Evolutionary conservation across 2,888 invertebrate genomes (phyloP).

Genomic region (Chrysotoxum bicinctum): DNA sequence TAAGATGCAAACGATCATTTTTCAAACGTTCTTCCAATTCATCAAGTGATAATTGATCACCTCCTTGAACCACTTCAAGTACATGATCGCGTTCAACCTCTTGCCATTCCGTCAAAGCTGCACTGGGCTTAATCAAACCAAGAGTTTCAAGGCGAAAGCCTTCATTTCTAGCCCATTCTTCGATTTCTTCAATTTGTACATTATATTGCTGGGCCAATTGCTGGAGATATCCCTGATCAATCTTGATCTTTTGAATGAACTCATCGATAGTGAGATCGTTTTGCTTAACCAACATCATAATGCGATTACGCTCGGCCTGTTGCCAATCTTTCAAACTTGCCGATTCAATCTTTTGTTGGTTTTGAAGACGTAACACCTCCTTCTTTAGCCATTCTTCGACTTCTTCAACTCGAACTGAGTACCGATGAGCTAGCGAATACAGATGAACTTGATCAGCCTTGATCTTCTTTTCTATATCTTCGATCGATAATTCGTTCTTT

Average conservation of each 20-base stretch:
- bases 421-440: slow-evolving; percentile 78
- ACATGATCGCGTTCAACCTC: slow-evolving; percentile 79
- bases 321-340: slow-evolving; percentile 79
- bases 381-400: slow-evolving; percentile 80
- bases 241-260: slow-evolving; percentile 76
- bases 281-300: slow-evolving; percentile 76
- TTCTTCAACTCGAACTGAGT: slow-evolving; percentile 79
- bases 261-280: slow-evolving; percentile 76
- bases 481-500: slow-evolving; percentile 78
- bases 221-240: slow-evolving; percentile 76
- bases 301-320: slow-evolving; percentile 77
- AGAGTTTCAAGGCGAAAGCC: slow-evolving; percentile 77
- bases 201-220: slow-evolving; percentile 78
- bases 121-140: slow-evolving; percentile 78
- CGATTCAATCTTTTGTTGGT: slow-evolving; percentile 77
- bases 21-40: slow-evolving; percentile 78
- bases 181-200: slow-evolving; percentile 78
- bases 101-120: slow-evolving; percentile 79
- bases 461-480: slow-evolving; percentile 78
- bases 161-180: slow-evolving; percentile 79
- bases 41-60: slow-evolving; percentile 78
- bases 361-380: slow-evolving; percentile 78
- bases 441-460: slow-evolving; percentile 78
- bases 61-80: slow-evolving; percentile 77
- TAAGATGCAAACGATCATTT: slow-evolving; percentile 78